A percentile compares a stretch with the other conserved stretches of the same genome.
Evolutionary conservation across 2,888 invertebrate genomes (phyloP).

Genomic region (Sylvicola cinctus): DNA sequence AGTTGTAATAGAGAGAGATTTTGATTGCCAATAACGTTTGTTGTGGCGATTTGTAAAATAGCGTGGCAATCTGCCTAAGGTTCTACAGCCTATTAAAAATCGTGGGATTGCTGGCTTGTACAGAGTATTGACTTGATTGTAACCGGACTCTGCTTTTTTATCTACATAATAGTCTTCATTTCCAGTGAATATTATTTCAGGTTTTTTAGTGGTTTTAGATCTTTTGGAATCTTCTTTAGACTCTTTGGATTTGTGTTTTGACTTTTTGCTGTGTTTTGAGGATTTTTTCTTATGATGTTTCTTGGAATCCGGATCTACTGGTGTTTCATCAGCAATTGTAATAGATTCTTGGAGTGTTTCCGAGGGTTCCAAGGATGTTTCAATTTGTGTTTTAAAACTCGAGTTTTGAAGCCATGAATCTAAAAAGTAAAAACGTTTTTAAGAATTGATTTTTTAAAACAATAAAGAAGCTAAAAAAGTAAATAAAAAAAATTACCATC

Average conservation of each 20-base stretch:
- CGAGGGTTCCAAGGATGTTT: not conserved
- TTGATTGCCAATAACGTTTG: slow-evolving; percentile 12
- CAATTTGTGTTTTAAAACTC: not conserved
- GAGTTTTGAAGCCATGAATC: slow-evolving; percentile 1
- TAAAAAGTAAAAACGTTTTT: too few relatives aligned
- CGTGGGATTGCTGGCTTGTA: slow-evolving; percentile 39
- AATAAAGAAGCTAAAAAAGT: too few relatives aligned
- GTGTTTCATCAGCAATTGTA: not conserved
- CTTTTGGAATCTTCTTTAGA: not conserved
- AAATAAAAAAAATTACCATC: too few relatives aligned
- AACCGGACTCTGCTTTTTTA: slow-evolving; percentile 31
- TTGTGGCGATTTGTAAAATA: slow-evolving; percentile 1
- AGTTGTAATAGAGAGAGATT: slow-evolving; percentile 11
- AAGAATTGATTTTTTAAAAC: too few relatives aligned
- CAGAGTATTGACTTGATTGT: slow-evolving; percentile 36
- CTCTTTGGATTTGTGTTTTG: not conserved
- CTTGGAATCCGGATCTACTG: not conserved
- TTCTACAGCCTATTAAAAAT: slow-evolving; percentile 4
- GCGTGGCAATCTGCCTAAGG: slow-evolving; percentile 1
- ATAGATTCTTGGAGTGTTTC: not conserved
- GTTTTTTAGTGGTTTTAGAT: not conserved
- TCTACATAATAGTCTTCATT: slow-evolving; percentile 36
- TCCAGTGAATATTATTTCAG: slow-evolving; percentile 14
- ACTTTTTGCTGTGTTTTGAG: not conserved
- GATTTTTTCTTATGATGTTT: not conserved